Conservation (phyloP, 2,888 invertebrate species). For the Boloria selene region DNA sequence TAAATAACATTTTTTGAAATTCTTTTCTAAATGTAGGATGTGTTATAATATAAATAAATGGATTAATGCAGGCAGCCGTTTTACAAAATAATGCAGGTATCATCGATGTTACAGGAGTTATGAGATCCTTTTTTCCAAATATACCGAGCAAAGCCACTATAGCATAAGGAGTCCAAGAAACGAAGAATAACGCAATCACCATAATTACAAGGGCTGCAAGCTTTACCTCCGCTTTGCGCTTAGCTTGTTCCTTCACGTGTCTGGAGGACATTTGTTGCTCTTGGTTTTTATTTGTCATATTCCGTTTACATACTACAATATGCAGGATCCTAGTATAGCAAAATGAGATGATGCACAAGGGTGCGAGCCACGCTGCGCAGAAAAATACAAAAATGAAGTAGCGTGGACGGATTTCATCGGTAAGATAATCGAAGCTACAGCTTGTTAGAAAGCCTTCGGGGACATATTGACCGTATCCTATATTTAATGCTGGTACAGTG, state of each 20-base stretch:
- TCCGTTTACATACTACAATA: slow-evolving; percentile 82
- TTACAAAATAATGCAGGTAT: slow-evolving; percentile 91
- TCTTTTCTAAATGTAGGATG: slow-evolving; percentile 89
- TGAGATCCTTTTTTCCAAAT: slow-evolving; percentile 83
- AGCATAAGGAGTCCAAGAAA: slow-evolving; percentile 93
- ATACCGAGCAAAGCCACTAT: slow-evolving; percentile 88
- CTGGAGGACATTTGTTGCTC: slow-evolving; percentile 78
- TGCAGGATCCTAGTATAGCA: slow-evolving; percentile 88
- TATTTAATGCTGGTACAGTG: slow-evolving; percentile 85
- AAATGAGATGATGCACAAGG: slow-evolving; percentile 86
- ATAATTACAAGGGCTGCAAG: slow-evolving; percentile 86
- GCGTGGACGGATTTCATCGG: slow-evolving; percentile 82
- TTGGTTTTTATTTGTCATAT: slow-evolving; percentile 67
- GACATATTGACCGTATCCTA: slow-evolving; percentile 89
- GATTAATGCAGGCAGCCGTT: slow-evolving; percentile 90
- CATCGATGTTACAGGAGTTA: slow-evolving; percentile 88
- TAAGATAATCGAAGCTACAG: slow-evolving; percentile 93
- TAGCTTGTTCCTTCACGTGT: slow-evolving; percentile 83
- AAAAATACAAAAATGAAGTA: slow-evolving; percentile 89
- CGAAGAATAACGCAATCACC: slow-evolving; percentile 88
- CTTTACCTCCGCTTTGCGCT: slow-evolving; percentile 87
- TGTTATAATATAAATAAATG: slow-evolving; percentile 89
- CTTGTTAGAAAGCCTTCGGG: slow-evolving; percentile 93
- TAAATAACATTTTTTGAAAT: slow-evolving; percentile 70
- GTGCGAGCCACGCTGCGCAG: slow-evolving; percentile 88